A percentile compares a stretch with the other conserved stretches of the same genome.
phyloP scores from a whole-genome alignment of 2,797 vertebrate genomes.

The Rhyacichthys aspro region DNA sequence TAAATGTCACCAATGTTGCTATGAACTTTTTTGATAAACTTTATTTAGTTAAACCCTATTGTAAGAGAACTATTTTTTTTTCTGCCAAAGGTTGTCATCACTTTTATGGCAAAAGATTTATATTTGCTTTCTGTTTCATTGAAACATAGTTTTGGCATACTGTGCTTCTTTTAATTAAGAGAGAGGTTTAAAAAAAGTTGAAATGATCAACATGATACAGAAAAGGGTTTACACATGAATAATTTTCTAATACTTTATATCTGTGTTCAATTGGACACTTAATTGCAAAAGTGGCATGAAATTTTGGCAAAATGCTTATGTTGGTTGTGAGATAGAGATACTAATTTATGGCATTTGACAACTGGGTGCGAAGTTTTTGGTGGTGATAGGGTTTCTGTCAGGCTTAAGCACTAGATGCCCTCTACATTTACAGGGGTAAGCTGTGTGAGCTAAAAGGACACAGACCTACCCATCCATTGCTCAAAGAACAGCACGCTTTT shows the following conservation, averaged over 20 bases:
- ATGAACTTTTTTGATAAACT: constrained; percentile 56
- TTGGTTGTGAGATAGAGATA: constrained; percentile 37
- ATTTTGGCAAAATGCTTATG: constrained; percentile 12
- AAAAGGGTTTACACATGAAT: constrained; percentile 30
- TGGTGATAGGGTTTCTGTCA: constrained; percentile 24
- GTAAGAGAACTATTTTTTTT: constrained; percentile 30
- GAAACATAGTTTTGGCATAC: constrained; percentile 46
- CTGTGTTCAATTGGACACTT: constrained; percentile 27
- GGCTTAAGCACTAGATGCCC: constrained; percentile 46
- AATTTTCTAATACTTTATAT: constrained; percentile 23
- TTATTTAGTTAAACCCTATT: constrained; percentile 53
- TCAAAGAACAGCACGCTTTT: constrained; percentile 27
- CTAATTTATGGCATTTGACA: constrained; percentile 31
- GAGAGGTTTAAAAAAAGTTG: constrained; percentile 41
- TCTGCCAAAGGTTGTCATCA: constrained; percentile 68
- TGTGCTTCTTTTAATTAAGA: constrained; percentile 50
- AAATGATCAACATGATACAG: constrained; percentile 23
- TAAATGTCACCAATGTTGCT: constrained; percentile 33
- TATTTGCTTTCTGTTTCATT: constrained; percentile 58
- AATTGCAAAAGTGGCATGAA: constrained; percentile 43
- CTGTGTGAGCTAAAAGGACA: constrained; percentile 19
- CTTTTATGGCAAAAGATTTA: constrained; percentile 66
- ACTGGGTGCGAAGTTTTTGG: constrained; percentile 26
- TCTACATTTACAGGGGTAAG: constrained; percentile 35
- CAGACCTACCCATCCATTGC: constrained; percentile 33